Conservation (phyloP, 2,113 vertebrate species). For the Poicephalus gulielmi region DNA sequence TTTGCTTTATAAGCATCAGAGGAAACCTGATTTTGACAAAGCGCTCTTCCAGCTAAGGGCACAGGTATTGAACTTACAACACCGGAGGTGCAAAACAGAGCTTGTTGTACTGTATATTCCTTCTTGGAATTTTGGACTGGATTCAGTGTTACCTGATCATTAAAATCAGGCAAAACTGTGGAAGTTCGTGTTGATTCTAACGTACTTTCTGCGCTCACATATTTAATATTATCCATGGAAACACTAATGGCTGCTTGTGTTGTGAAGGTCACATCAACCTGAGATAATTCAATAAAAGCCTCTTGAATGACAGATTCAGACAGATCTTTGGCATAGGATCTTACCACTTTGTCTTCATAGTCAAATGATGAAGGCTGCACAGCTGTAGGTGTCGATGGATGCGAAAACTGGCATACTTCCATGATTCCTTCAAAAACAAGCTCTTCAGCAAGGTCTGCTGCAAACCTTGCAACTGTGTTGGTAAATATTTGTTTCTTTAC, state of each 20-base stretch:
- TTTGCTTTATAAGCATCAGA: conserved; percentile 67
- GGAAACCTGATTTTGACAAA: conserved; percentile 76
- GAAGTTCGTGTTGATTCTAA: conserved; percentile 75
- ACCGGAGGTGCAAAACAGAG: conserved; percentile 91
- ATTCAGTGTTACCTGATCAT: conserved; percentile 46
- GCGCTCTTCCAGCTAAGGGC: conserved; percentile 87
- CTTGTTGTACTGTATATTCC: conserved; percentile 87
- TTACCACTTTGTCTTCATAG: conserved; percentile 86
- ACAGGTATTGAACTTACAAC: conserved; percentile 91
- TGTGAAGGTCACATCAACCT: conserved; percentile 89
- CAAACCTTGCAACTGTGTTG: conserved; percentile 86
- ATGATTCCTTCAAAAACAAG: conserved; percentile 97
- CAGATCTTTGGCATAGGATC: conserved; percentile 91
- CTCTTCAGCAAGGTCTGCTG: conserved; percentile 93
- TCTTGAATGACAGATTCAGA: conserved; percentile 98
- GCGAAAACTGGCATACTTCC: conserved; percentile 98
- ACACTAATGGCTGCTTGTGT: conserved; percentile 93
- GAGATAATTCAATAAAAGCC: conserved; percentile 96
- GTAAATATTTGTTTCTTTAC: conserved; percentile 95
- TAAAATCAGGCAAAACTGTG: conserved; percentile 71
- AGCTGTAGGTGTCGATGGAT: conserved; percentile 84
- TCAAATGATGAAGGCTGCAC: conserved; percentile 78
- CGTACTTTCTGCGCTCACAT: conserved; percentile 80
- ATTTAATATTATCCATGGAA: conserved; percentile 88
- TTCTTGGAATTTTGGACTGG: conserved; percentile 68